Percentiles rank a stretch among this genome's conserved stretches.
Conservation (phyloP, 2,888 invertebrate genomes). For the Elegia similella region DNA sequence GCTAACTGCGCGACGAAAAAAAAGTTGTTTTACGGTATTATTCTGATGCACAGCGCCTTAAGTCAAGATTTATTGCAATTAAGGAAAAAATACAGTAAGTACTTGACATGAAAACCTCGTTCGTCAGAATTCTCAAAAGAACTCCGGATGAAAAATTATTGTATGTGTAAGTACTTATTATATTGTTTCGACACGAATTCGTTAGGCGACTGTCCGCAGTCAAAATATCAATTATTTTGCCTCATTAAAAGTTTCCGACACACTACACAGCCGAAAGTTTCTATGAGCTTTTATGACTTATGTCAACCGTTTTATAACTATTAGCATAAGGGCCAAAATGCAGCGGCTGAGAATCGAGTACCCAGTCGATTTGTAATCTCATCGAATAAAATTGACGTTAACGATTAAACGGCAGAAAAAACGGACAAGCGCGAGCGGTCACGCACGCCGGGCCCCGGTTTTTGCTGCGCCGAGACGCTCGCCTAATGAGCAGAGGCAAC, state of each 20-base stretch:
- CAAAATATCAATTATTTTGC: slow-evolving; percentile 65
- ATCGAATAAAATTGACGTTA: slow-evolving; percentile 67
- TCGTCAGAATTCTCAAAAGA: neutral
- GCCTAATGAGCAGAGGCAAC: slow-evolving; percentile 5
- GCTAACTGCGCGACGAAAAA: too few species aligned
- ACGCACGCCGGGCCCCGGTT: slow-evolving; percentile 9
- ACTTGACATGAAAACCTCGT: neutral
- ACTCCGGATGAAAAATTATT: slow-evolving; percentile 10
- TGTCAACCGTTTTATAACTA: slow-evolving; percentile 14
- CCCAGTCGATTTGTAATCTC: slow-evolving; percentile 53
- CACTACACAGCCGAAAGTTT: slow-evolving; percentile 25
- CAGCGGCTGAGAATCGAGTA: slow-evolving; percentile 19
- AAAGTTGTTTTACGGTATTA: too few species aligned
- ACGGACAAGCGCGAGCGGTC: slow-evolving; percentile 26
- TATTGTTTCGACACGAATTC: slow-evolving; percentile 38
- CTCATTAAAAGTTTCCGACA: slow-evolving; percentile 56
- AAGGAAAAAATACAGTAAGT: neutral
- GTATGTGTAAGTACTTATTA: slow-evolving; percentile 21
- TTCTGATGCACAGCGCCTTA: too few species aligned
- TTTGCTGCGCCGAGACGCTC: neutral
- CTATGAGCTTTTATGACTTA: slow-evolving; percentile 2
- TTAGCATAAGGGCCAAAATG: slow-evolving; percentile 30
- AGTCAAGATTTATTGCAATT: neutral
- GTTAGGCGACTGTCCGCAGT: slow-evolving; percentile 37
- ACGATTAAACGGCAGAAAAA: slow-evolving; percentile 38